Evolutionary conservation across 2,888 invertebrate genomes (phyloP).

Genomic region (Beris chalybata): DNA sequence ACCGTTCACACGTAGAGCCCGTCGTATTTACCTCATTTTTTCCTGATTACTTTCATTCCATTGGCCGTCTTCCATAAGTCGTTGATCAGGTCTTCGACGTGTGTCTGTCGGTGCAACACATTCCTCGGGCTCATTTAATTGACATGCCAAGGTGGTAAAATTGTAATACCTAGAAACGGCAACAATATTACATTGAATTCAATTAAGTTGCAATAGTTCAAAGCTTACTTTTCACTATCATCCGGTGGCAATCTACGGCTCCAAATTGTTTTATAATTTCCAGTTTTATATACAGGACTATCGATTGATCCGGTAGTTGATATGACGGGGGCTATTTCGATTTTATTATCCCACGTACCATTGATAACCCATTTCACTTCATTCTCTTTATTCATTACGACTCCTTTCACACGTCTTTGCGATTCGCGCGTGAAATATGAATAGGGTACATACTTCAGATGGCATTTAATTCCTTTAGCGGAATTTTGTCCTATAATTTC

Average conservation of each 20-base stretch:
- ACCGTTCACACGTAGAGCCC: neutral
- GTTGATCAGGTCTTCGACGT: conserved; percentile 90
- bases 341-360: conserved; percentile 93
- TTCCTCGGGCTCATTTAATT: conserved; percentile 92
- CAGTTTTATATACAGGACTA: conserved; percentile 92
- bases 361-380: conserved; percentile 76
- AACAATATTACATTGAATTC: neutral
- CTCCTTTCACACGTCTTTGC: conserved; percentile 86
- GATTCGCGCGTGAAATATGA: conserved; percentile 97
- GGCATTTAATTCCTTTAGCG: conserved; percentile 88
- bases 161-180: conserved; percentile 70
- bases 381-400: conserved; percentile 71
- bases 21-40: conserved; percentile 62
- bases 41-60: conserved; percentile 91
- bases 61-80: conserved; percentile 92
- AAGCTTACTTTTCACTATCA: conserved; percentile 66
- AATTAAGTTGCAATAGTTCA: neutral
- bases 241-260: conserved; percentile 73
- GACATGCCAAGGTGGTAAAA: conserved; percentile 93
- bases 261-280: conserved; percentile 85
- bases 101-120: conserved; percentile 95
- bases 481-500: conserved; percentile 88
- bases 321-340: conserved; percentile 91
- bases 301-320: conserved; percentile 67
- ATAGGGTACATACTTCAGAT: conserved; percentile 96